A percentile compares a stretch with the other conserved stretches of the same genome.
Evolutionary conservation across 2,797 vertebrate species (phyloP).

Genomic region (Catharus ustulatus): DNA sequence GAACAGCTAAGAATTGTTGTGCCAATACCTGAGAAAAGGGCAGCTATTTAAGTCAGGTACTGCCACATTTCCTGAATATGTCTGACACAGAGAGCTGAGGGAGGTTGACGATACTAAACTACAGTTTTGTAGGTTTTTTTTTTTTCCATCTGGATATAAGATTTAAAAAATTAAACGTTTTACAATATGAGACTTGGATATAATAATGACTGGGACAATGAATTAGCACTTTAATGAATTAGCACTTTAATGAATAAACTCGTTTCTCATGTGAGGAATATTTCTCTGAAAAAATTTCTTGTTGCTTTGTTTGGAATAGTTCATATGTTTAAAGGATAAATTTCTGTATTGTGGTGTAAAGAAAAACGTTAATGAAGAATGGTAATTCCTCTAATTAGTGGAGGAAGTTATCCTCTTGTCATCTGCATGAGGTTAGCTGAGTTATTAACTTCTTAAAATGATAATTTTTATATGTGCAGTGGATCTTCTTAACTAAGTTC

Average conservation of each 20-base stretch:
- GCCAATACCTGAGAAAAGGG: background rate
- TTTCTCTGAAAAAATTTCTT: background rate
- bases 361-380: background rate
- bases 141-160: background rate
- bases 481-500: background rate
- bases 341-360: background rate
- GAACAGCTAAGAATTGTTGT: background rate
- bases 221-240: background rate
- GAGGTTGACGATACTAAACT: background rate
- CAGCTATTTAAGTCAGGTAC: background rate
- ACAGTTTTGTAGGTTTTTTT: background rate
- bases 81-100: background rate
- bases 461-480: background rate
- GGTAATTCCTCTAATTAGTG: background rate
- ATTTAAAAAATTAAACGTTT: background rate
- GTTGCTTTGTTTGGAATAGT: background rate
- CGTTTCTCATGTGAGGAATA: background rate
- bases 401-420: background rate
- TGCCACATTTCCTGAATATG: background rate
- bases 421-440: background rate
- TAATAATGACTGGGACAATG: background rate
- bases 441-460: background rate
- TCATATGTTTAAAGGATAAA: background rate
- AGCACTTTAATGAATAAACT: background rate
- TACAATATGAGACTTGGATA: background rate